Percentiles rank a stretch among this genome's conserved stretches.
Conservation (phyloP, 2,113 vertebrate genomes). For the Archocentrus centrarchus region DNA sequence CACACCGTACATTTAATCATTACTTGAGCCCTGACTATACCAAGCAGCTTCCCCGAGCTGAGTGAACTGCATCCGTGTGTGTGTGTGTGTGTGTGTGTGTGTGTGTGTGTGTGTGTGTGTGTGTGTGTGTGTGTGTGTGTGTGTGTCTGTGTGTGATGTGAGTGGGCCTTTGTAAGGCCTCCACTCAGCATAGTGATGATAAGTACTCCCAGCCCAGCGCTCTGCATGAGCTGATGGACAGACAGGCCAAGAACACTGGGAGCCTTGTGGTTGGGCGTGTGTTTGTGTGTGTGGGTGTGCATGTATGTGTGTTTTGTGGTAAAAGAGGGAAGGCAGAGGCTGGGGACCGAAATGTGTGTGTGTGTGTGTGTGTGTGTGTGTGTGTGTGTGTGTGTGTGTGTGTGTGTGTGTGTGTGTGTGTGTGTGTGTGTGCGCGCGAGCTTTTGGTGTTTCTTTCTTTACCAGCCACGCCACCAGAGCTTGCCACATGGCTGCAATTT, state of each 20-base stretch:
- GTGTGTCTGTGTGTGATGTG: conserved; percentile 39
- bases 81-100: conserved; percentile 12
- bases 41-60: conserved; percentile 33
- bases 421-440: conserved; percentile 5
- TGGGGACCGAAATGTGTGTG: background rate
- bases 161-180: conserved; percentile 75
- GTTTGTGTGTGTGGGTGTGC: conserved; percentile 5
- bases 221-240: conserved; percentile 77
- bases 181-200: conserved; percentile 80
- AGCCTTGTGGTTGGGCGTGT: conserved; percentile 74
- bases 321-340: too few relatives aligned
- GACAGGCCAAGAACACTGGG: conserved; percentile 77
- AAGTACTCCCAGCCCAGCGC: conserved; percentile 79
- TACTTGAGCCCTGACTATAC: conserved; percentile 34
- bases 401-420: background rate
- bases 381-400: background rate
- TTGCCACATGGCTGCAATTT: conserved; percentile 85
- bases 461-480: conserved; percentile 61
- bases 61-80: conserved; percentile 23
- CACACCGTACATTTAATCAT: conserved; percentile 68
- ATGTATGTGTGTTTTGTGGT: background rate
- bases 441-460: conserved; percentile 24
- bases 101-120: conserved; percentile 11
- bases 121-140: background rate
- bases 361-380: conserved; percentile 26